Evolutionary conservation across 2,113 vertebrate species (phyloP).

Genomic region (Abramis brama): DNA sequence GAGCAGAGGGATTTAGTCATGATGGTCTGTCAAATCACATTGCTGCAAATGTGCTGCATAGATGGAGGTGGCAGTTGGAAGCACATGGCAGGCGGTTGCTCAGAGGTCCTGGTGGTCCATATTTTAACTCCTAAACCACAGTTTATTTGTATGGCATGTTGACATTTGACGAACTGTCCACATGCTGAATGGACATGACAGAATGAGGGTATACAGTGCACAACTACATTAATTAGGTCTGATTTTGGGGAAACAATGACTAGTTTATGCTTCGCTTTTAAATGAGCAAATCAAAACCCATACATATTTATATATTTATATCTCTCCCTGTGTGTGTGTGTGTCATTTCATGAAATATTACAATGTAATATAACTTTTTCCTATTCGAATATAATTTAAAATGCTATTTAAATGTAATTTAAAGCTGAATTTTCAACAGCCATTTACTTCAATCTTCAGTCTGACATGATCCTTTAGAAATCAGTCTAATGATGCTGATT

Average conservation of each 20-base stretch:
- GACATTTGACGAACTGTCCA: slow-evolving; percentile 62
- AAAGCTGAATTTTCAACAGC: neutral
- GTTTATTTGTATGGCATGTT: slow-evolving; percentile 71
- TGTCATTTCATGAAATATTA: neutral
- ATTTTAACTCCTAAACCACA: slow-evolving; percentile 48
- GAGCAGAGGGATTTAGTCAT: slow-evolving; percentile 21
- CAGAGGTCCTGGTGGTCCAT: slow-evolving; percentile 13
- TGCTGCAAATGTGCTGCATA: slow-evolving; percentile 51
- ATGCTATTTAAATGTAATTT: too few relatives aligned
- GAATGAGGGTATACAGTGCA: slow-evolving; percentile 54
- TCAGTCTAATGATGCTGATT: neutral
- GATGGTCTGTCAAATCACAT: slow-evolving; percentile 51
- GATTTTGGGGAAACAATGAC: neutral
- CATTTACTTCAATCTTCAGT: neutral
- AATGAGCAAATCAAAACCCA: neutral
- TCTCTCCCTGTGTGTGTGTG: too few relatives aligned
- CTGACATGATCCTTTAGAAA: neutral
- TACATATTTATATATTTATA: too few relatives aligned
- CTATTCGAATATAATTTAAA: neutral
- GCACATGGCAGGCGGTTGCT: slow-evolving; percentile 11
- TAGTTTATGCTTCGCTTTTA: neutral
- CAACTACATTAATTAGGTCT: slow-evolving; percentile 42
- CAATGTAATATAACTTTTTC: neutral
- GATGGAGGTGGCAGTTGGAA: slow-evolving; percentile 32
- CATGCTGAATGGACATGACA: slow-evolving; percentile 56